A percentile compares a stretch with the other conserved stretches of the same genome.
phyloP scores from a whole-genome alignment of 2,113 vertebrate genomes.

The Cisticola juncidis region DNA sequence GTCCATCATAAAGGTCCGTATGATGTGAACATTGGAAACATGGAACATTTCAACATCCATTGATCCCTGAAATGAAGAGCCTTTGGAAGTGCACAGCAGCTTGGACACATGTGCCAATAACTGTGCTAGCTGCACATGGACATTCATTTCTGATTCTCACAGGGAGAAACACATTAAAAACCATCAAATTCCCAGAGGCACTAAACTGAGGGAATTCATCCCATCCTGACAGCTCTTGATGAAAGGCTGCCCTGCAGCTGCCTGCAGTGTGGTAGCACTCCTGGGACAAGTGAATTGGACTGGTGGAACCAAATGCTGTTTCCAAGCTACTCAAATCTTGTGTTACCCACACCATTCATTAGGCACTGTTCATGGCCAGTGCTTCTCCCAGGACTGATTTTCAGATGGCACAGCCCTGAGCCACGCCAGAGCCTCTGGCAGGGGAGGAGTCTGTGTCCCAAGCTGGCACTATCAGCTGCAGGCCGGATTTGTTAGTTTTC shows the following conservation, averaged over 20 bases:
- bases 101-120: rapidly evolving
- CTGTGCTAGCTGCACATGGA: background rate
- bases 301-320: background rate
- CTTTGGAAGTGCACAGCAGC: rapidly evolving
- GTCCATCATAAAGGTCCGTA: background rate
- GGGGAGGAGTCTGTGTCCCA: background rate
- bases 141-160: background rate
- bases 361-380: rapidly evolving
- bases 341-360: background rate
- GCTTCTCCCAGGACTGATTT: background rate
- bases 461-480: background rate
- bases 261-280: background rate
- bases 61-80: background rate
- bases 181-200: background rate
- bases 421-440: rapidly evolving
- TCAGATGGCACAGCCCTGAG: background rate
- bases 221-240: background rate
- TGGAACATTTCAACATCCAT: background rate
- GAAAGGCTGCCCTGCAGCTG: background rate
- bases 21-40: background rate
- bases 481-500: background rate
- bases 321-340: background rate
- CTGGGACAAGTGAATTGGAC: background rate
- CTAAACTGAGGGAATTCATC: background rate
- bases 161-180: background rate